Conservation (phyloP, 2,888 invertebrate genomes). For the Sturmia bella region DNA sequence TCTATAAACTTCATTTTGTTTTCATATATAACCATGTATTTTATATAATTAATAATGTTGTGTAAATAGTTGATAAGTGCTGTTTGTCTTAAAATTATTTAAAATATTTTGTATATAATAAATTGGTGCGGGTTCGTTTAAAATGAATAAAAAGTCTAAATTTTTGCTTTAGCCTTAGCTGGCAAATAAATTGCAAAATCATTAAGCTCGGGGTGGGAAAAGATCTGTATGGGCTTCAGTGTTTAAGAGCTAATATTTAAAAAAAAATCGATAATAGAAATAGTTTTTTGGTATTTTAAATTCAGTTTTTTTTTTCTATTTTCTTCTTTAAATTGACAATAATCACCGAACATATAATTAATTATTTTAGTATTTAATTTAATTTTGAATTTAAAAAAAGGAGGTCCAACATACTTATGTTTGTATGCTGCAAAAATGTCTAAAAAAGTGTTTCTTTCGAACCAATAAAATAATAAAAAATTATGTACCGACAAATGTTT, state of each 20-base stretch:
- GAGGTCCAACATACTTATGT: neutral
- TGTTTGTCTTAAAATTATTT: conserved; percentile 38
- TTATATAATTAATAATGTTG: conserved; percentile 8
- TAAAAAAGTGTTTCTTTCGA: no score
- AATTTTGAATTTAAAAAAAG: neutral
- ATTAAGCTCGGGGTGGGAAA: conserved; percentile 50
- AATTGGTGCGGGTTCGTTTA: conserved; percentile 64
- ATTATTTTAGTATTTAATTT: conserved; percentile 8
- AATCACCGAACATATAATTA: conserved; percentile 66
- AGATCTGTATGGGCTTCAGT: neutral
- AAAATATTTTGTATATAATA: conserved; percentile 61
- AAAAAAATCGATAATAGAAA: conserved; percentile 13
- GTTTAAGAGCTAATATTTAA: conserved; percentile 15
- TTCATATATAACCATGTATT: conserved; percentile 4
- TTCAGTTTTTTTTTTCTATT: conserved; percentile 34
- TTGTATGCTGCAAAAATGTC: no score
- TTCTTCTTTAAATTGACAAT: conserved; percentile 70
- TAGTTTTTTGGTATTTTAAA: conserved; percentile 6
- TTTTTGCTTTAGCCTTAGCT: conserved; percentile 7
- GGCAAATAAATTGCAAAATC: conserved; percentile 40
- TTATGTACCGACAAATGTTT: no score
- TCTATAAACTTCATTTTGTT: conserved; percentile 9
- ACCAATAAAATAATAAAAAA: no score
- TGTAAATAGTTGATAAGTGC: conserved; percentile 57
- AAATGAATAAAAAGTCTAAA: conserved; percentile 28